Base-by-base conservation (phyloP, 2,888 invertebrate species). In the Bedellia somnulentella region DNA sequence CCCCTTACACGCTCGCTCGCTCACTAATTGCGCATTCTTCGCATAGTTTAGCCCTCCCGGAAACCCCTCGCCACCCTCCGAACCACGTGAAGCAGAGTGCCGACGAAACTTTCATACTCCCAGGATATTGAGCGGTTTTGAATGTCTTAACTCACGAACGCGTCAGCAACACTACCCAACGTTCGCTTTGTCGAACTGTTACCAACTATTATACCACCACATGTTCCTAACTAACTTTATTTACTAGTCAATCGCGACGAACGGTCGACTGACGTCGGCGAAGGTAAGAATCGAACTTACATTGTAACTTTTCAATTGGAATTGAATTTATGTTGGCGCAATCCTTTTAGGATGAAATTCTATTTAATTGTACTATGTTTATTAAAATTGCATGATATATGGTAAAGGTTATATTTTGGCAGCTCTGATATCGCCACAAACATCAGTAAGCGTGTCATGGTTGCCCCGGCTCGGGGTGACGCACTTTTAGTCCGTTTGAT, bases 1-100 rank as follows among this genome's bases (percentile, higher is more conserved):
- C 81, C 73, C 71, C 76, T 67, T 78, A 77, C 78, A 78, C 78
- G 80, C 81, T 80, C 81, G 83, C 80, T 81, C 83, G 84, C 82
- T 86, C 89, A 89, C 89, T 90, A 90, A 92, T 91, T 90, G 89
- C 89, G 88, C 89, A 91, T 90, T 91, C 90, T 89, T 90, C 87
- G 88, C 89, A 90, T 90, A 90, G 89, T 90, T 90, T 87, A 85
- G 84, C 81, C 81, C 83, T 82, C 81, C 80, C 70, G 71, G 68
- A 71, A 57, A 58, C 77, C 78, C 78, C 67, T 60, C 73, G 63
- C 68, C 63, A 53, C 36, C 41, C 59, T 66, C 68, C 63, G 67
- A 70, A 73, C 68, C 73, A 71, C 68, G 67, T 73, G 70, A 73
- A 73, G 63, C 70, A 68, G 70, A 68, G 71, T 66, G 66, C 68